Percentiles rank a stretch among this genome's conserved stretches.
Evolutionary conservation across 2,888 invertebrate species (phyloP).

Genomic region (Polyommatus iphigenia): DNA sequence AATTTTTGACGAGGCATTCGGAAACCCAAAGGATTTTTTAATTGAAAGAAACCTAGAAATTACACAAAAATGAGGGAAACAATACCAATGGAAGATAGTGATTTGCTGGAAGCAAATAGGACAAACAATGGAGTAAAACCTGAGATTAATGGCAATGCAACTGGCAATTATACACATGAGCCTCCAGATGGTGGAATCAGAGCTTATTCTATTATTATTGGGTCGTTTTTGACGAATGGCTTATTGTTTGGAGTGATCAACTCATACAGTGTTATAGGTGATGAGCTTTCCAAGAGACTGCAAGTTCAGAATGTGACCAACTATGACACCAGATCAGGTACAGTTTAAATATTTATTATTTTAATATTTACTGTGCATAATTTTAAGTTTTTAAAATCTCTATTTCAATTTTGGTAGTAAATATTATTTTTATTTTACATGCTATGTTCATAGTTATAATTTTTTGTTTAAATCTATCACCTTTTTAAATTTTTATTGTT

Average conservation of each 20-base stretch:
- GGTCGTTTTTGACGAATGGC: conserved; percentile 93
- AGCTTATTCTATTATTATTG: conserved; percentile 90
- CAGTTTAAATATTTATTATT: not conserved
- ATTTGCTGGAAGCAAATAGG: conserved; percentile 53
- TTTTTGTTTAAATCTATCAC: too few species aligned
- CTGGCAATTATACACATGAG: conserved; percentile 48
- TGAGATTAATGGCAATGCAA: conserved; percentile 50
- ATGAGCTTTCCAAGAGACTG: conserved; percentile 83
- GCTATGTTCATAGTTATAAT: too few species aligned
- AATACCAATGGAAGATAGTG: conserved; percentile 60
- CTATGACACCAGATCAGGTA: conserved; percentile 90
- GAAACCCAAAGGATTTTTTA: not conserved
- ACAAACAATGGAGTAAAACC: conserved; percentile 44
- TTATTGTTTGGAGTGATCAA: conserved; percentile 95
- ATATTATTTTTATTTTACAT: too few species aligned
- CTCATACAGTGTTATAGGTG: conserved; percentile 90
- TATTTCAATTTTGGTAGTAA: too few species aligned
- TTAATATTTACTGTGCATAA: not conserved
- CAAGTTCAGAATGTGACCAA: conserved; percentile 83
- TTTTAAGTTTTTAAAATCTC: not conserved
- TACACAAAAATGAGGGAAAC: conserved; percentile 49
- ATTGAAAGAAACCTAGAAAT: conserved; percentile 26
- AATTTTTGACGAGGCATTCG: conserved; percentile 12
- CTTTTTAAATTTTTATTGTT: too few species aligned
- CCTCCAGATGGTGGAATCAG: conserved; percentile 88